A percentile compares a stretch with the other conserved stretches of the same genome.
Evolutionary conservation across 2,888 invertebrate genomes (phyloP).

Genomic region (Mythimna lalbum): DNA sequence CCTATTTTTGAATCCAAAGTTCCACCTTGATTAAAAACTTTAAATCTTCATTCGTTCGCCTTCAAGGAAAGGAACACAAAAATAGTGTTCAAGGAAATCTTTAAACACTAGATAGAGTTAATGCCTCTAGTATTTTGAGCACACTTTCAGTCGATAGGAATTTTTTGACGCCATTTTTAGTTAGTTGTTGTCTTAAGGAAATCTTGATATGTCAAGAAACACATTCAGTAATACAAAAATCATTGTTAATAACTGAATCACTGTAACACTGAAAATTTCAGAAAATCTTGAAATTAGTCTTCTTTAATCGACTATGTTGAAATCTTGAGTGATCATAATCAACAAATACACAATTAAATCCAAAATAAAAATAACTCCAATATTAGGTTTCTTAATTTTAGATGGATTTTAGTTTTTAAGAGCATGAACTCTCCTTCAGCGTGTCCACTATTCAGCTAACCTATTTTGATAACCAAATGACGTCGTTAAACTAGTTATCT

Average conservation of each 20-base stretch:
- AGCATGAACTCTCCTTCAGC: neutral
- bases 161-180: too few relatives aligned
- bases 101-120: neutral
- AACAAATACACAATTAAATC: too few relatives aligned
- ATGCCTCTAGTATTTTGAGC: too few relatives aligned
- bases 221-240: neutral
- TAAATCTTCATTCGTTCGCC: slow-evolving; percentile 50
- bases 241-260: neutral
- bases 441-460: too few relatives aligned
- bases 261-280: neutral
- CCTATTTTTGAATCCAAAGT: slow-evolving; percentile 7
- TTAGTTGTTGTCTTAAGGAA: too few relatives aligned
- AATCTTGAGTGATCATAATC: neutral
- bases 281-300: neutral
- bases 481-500: too few relatives aligned
- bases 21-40: slow-evolving; percentile 44
- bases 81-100: slow-evolving; percentile 42
- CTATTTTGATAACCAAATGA: too few relatives aligned
- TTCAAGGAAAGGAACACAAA: slow-evolving; percentile 17
- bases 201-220: neutral
- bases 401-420: neutral
- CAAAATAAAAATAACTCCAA: too few relatives aligned
- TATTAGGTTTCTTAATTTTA: neutral
- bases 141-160: too few relatives aligned
- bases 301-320: neutral